Evolutionary conservation across 2,888 invertebrate genomes (phyloP).

Genomic region (Monoplex corrugatus): DNA sequence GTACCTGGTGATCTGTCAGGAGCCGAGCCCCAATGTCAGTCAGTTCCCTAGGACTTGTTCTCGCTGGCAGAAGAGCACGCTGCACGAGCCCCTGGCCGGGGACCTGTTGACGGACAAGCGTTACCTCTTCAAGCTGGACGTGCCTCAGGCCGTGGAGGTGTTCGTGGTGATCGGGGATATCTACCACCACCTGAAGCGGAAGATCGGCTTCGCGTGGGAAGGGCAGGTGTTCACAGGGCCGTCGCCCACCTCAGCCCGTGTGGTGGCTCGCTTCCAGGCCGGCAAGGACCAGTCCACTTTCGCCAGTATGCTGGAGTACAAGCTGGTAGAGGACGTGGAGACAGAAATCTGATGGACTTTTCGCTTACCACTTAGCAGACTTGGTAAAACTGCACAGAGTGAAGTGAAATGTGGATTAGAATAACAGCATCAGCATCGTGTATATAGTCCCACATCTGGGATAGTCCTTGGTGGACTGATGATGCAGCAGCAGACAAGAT

Average conservation of each 20-base stretch:
- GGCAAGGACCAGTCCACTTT: constrained; percentile 75
- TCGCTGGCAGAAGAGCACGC: constrained; percentile 76
- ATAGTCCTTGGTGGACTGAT: no score
- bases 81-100: constrained; percentile 78
- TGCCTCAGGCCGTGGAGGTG: constrained; percentile 76
- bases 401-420: background rate
- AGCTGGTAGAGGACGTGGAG: constrained; percentile 74
- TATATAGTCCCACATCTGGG: no score
- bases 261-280: constrained; percentile 73
- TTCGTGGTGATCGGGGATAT: constrained; percentile 76
- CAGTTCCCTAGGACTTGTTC: constrained; percentile 77
- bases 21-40: constrained; percentile 69
- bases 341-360: constrained; percentile 77
- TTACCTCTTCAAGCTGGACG: constrained; percentile 76
- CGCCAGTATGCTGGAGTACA: constrained; percentile 76
- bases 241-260: constrained; percentile 66
- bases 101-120: constrained; percentile 77
- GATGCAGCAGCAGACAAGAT: no score
- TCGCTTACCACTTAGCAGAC: no score
- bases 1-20: constrained; percentile 78
- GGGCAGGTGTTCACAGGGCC: constrained; percentile 73
- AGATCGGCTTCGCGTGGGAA: constrained; percentile 76
- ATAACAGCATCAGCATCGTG: background rate
- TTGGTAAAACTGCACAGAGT: no score
- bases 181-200: constrained; percentile 76